These are phyloP conservation scores for Notothenia coriiceps DNA, from an alignment of 2,113 vertebrate species.

Conservation along the genomic window DNA sequence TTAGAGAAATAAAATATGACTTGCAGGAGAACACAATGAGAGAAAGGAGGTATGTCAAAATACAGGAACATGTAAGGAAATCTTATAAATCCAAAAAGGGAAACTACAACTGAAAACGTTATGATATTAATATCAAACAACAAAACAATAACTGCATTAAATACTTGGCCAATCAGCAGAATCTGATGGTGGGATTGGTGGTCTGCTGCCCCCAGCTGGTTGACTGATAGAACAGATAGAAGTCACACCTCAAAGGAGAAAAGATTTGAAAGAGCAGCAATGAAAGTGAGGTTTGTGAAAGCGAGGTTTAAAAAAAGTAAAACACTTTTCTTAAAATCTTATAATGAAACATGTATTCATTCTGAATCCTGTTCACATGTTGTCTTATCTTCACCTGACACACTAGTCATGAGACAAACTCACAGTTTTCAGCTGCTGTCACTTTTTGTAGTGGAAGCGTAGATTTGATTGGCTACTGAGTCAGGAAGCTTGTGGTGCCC, in stretches of 20 bases:
- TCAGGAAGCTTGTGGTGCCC: slow-evolving; percentile 63
- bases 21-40: no score
- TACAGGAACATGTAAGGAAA: no score
- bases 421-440: neutral
- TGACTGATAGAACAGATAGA: neutral
- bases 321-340: no score
- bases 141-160: no score
- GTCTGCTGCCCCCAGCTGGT: slow-evolving; percentile 56
- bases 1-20: no score
- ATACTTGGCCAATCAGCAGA: no score
- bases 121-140: no score
- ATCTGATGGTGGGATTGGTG: neutral
- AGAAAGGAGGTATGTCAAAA: no score
- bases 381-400: neutral
- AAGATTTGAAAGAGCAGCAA: neutral
- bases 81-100: no score
- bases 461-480: slow-evolving; percentile 34
- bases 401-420: neutral
- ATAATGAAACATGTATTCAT: neutral
- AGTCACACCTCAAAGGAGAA: neutral
- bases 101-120: no score
- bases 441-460: slow-evolving; percentile 1
- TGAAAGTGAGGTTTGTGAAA: neutral
- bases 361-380: no score
- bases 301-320: neutral